Evolutionary conservation across 2,113 vertebrate genomes (phyloP), one percentile per base, ranked within the genome.

Genomic region (Catharus minimus): DNA sequence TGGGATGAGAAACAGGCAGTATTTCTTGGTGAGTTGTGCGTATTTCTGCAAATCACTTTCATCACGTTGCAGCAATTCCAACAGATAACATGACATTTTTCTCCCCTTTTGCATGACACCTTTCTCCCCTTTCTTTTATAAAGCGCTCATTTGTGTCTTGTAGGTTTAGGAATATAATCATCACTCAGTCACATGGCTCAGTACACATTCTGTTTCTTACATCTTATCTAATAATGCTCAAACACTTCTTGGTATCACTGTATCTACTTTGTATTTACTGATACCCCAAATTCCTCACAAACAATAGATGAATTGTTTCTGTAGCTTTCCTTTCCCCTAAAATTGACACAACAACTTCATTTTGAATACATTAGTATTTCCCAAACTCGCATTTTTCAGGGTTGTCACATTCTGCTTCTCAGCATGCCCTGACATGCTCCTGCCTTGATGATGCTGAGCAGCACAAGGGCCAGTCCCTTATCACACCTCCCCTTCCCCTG

Each of bases 21-120:
- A 81, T 74, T 86, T 90, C 77, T 72, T 75, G 61, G 86, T 83
- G 58, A 94, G 53, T 50, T 72, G 82, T 39, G 32, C 1, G 3
- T 67, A 77, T 86, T 88, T 71, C 73, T 78, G 44, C 8, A 7
- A 90, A 93, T 60, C 3, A 7, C 26, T 80, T 93, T 58, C 28
- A 77, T 74, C 79, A 75, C 16, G 2, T 90, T 86, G 65, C 82
- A 90, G 80, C 44, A 88, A 67, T 94, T 94, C 68, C 53, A 92
- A 41, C 27, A 91, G 76, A 90, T 69, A 89, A 91, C 15, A 43
- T 39, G 46, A 64, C 13, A 39, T 66, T 92, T 84, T 89, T 73
- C 33, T 80, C 68, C 24, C 6, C 55, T 75, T 67, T 61, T 61
- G 47, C 21, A 50, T 30, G 32, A 53, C 14, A 44, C 55, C 64